Conservation (phyloP, 2,113 vertebrate genomes). For the Polypterus bichir region DNA sequence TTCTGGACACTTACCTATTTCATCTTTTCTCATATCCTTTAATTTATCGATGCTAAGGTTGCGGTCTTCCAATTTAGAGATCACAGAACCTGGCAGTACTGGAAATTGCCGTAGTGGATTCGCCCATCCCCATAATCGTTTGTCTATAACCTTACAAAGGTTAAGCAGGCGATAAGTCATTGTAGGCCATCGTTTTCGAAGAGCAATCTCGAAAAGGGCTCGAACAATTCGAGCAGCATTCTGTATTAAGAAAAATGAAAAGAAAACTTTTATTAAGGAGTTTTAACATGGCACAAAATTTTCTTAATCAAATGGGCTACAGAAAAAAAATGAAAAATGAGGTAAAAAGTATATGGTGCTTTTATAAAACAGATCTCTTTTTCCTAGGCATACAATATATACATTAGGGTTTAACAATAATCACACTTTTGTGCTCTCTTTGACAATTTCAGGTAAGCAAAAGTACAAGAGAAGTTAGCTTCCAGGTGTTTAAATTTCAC, state of each 20-base stretch:
- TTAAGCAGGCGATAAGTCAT: constrained; percentile 92
- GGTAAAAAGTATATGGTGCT: no score
- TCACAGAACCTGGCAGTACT: constrained; percentile 61
- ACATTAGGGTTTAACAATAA: no score
- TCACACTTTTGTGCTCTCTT: no score
- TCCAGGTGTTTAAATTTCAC: no score
- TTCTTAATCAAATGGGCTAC: no score
- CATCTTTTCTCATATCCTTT: constrained; percentile 94
- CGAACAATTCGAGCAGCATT: constrained; percentile 91
- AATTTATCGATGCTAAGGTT: constrained; percentile 87
- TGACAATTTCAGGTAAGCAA: no score
- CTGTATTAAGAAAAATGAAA: constrained; percentile 39
- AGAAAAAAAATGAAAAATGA: no score
- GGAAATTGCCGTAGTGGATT: constrained; percentile 87
- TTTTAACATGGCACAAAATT: no score
- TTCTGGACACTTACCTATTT: constrained; percentile 71
- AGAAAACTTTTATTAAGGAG: background rate
- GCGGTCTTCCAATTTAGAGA: constrained; percentile 79
- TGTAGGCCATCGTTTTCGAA: constrained; percentile 88
- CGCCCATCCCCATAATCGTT: constrained; percentile 82
- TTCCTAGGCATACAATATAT: no score
- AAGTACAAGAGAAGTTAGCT: no score
- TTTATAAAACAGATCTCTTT: no score
- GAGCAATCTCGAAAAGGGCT: constrained; percentile 89
- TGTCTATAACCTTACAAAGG: constrained; percentile 93